phyloP scores from a whole-genome alignment of 2,888 invertebrate genomes.

The Elegia similella region DNA sequence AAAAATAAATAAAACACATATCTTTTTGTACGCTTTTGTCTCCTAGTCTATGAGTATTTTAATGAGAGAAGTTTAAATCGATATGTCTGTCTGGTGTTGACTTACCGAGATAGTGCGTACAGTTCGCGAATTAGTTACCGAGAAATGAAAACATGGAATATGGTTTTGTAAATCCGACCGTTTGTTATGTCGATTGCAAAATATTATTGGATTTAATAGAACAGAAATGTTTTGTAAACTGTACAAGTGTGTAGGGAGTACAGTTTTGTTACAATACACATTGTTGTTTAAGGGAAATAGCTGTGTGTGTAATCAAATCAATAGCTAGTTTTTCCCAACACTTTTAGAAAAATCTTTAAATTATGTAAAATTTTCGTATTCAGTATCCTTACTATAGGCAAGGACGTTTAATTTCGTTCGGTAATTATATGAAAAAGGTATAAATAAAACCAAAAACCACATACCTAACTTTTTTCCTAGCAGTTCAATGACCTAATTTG shows the following conservation, averaged over 20 bases:
- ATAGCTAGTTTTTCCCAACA: too few species aligned
- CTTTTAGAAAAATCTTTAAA: too few species aligned
- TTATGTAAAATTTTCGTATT: too few species aligned
- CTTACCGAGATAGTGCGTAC: not conserved
- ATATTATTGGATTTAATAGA: not conserved
- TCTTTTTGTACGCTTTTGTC: not conserved
- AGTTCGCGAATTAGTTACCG: not conserved
- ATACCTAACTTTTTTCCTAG: not conserved
- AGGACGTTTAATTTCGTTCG: too few species aligned
- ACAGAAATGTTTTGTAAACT: not conserved
- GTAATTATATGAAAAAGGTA: not conserved
- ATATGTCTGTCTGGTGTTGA: slow-evolving; percentile 12
- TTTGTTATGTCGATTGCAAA: not conserved
- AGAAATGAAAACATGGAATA: not conserved
- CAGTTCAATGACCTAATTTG: not conserved
- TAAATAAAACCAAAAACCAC: not conserved
- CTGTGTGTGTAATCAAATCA: too few species aligned
- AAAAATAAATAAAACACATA: too few species aligned
- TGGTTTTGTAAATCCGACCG: not conserved
- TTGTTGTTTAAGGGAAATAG: too few species aligned
- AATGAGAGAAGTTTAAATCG: slow-evolving; percentile 10
- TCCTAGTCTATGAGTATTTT: not conserved
- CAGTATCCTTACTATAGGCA: too few species aligned
- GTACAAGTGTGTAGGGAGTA: too few species aligned
- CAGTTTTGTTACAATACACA: too few species aligned